Evolutionary conservation across 1,140 invertebrate genomes (phyloP).

Genomic region (Zaprionus kolodkinae): DNA sequence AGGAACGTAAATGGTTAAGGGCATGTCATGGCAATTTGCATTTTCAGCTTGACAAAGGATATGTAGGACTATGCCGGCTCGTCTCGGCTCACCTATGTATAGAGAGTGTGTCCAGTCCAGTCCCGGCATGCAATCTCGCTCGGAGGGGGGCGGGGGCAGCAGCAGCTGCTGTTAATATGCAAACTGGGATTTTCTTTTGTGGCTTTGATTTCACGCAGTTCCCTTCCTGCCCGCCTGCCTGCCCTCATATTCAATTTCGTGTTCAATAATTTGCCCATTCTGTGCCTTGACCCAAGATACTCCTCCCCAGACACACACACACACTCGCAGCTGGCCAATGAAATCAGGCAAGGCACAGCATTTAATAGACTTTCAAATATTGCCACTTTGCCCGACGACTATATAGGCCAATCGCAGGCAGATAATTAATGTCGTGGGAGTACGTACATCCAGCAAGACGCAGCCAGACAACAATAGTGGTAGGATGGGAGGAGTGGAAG

Average conservation of each 20-base stretch:
- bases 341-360: conserved; percentile 63
- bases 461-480: background rate
- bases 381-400: conserved; percentile 60
- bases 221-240: conserved; percentile 3
- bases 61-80: conserved; percentile 58
- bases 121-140: conserved; percentile 53
- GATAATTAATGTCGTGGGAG: conserved; percentile 80
- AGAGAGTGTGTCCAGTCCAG: background rate
- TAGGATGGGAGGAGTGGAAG: background rate
- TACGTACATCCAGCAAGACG: conserved; percentile 5
- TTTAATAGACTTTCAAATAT: conserved; percentile 83
- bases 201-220: conserved; percentile 72
- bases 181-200: conserved; percentile 82
- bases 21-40: conserved; percentile 82
- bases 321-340: conserved; percentile 46
- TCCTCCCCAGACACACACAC: conserved; percentile 27
- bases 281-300: conserved; percentile 25
- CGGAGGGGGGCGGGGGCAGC: conserved; percentile 28
- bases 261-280: conserved; percentile 57
- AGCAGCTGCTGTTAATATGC: conserved; percentile 80
- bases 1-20: conserved; percentile 73
- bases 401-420: conserved; percentile 58
- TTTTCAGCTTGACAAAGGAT: conserved; percentile 81
- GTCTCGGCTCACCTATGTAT: background rate
- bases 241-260: conserved; percentile 74